Evolutionary conservation across 2,797 vertebrate genomes (phyloP), one percentile per base, ranked within the genome.

Genomic region (Lithobates pipiens): DNA sequence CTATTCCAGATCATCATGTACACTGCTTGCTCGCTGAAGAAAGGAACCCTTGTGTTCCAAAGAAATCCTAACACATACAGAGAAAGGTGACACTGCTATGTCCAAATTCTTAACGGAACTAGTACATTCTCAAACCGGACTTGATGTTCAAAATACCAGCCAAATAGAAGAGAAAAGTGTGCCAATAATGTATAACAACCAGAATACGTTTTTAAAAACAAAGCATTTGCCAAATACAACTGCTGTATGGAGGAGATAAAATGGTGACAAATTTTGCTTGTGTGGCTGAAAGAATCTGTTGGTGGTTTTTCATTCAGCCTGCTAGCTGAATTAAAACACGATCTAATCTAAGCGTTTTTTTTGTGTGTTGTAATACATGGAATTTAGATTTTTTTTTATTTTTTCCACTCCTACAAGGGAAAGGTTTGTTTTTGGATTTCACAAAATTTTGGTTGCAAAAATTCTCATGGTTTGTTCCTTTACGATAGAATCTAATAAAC

Each of bases 1-100:
- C 84, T 71, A 61, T 69, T 86, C 78, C 78, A 86, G 78, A 85
- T 44, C 72, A 70, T 44, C 78, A 70, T 81, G 78, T 86, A 76
- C 84, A 71, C 78, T 71, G 73, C 78, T 39, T 32, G 78, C 34
- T 81, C 3, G 21, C 65, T n/a, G 46, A 72, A 86, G 73, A 86
- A 86, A 86, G 84, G 65, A 76, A 23, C 57, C 63, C 76, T 79
- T 79, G 83, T 84, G 83, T 29, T 84, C 5, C 6, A 36, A 10
- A 50, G 50, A 72, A 61, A 65, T 65, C 73, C 44, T 50, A 25
- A 72, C 71, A 61, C 72, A 86, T 44, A 44, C 46, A 81, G 25
- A 80, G 42, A 54, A 85, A 70, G 44, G 29, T 29, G 13, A 25
- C 61, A n/a, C 25, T 73, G 36, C 5, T 65, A 54, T 76, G 32